Percentiles rank a stretch among this genome's conserved stretches.
These are phyloP conservation scores for Drosophila ohnishii DNA, from an alignment of 1,140 invertebrate genomes.

Conservation along the genomic window DNA sequence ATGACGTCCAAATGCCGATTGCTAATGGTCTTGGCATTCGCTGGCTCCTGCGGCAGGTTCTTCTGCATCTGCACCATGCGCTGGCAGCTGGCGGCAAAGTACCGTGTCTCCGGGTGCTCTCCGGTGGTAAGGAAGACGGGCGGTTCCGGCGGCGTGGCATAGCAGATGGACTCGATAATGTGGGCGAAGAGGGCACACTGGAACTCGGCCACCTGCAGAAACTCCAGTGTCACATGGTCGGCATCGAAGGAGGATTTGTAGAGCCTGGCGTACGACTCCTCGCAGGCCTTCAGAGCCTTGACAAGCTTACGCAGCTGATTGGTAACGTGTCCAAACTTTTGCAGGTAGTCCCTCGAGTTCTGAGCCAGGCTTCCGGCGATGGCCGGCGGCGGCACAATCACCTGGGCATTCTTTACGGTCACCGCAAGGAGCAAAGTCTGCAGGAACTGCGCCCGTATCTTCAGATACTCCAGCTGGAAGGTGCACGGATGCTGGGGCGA, in stretches of 20 bases:
- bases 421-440: slow-evolving; percentile 90
- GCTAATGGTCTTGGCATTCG: slow-evolving; percentile 77
- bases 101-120: slow-evolving; percentile 77
- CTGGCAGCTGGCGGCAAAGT: slow-evolving; percentile 68
- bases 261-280: slow-evolving; percentile 91
- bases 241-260: slow-evolving; percentile 97
- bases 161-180: slow-evolving; percentile 81
- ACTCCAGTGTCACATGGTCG: slow-evolving; percentile 91
- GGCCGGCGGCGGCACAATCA: slow-evolving; percentile 95
- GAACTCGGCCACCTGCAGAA: slow-evolving; percentile 87
- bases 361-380: slow-evolving; percentile 92
- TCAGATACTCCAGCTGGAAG: slow-evolving; percentile 92
- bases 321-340: slow-evolving; percentile 92
- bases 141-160: slow-evolving; percentile 75
- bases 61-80: slow-evolving; percentile 73
- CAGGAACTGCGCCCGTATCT: slow-evolving; percentile 89
- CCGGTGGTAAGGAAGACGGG: slow-evolving; percentile 73
- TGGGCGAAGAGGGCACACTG: slow-evolving; percentile 77
- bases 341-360: slow-evolving; percentile 91
- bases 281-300: slow-evolving; percentile 90
- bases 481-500: slow-evolving; percentile 81
- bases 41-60: slow-evolving; percentile 67
- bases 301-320: slow-evolving; percentile 86
- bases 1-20: slow-evolving; percentile 78
- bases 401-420: slow-evolving; percentile 91